Evolutionary conservation across 2,113 vertebrate species (phyloP), one percentile per base, ranked within the genome.

Genomic region (Diglossa brunneiventris): DNA sequence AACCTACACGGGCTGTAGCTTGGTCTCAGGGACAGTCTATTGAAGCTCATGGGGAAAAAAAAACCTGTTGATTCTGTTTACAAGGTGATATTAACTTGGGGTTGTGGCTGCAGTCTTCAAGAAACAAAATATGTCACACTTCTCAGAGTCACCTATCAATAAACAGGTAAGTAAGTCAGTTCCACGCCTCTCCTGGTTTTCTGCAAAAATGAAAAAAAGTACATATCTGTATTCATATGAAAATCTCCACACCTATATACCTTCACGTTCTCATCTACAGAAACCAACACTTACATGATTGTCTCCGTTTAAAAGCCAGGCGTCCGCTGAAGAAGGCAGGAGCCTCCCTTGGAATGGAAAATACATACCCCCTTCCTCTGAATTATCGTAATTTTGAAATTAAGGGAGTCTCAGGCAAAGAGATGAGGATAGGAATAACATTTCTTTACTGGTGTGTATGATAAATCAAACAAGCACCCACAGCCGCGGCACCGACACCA

Each of bases 1-100:
- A 74, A 82, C 19, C 8, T 39, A 26, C 0, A 0, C 13, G n/a
- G 21, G 8, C 64, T 1, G 3, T 39, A 64, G 19, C 6, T 87
- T 58, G 18, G 44, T 52, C 53, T 58, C 64, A 61, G 44, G n/a
- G 35, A 61, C 11, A 42, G 8, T 42, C 24, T 24, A 63, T 44
- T 73, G 50, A 95, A 78, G 9, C 21, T 31, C 9, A 56, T 39
- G 17, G 37, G 22, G 79, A 64, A 64, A 67, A 61, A n/a, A 15
- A 42, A 16, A 6, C 4, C 11, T 46, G 19, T n/a, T 70, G 11
- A n/a, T 55, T 89, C 73, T 63, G 26, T 80, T 87, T 53, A 35
- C 0, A 2, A 53, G 14, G 9, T 52, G 8, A 21, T 52, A 66
- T 9, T 62, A 80, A 30, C 11, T 12, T 42, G 20, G 10, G 4